These are phyloP conservation scores for Hypotaenidia okinawae DNA, from an alignment of 2,797 vertebrate genomes.

Conservation along the genomic window DNA sequence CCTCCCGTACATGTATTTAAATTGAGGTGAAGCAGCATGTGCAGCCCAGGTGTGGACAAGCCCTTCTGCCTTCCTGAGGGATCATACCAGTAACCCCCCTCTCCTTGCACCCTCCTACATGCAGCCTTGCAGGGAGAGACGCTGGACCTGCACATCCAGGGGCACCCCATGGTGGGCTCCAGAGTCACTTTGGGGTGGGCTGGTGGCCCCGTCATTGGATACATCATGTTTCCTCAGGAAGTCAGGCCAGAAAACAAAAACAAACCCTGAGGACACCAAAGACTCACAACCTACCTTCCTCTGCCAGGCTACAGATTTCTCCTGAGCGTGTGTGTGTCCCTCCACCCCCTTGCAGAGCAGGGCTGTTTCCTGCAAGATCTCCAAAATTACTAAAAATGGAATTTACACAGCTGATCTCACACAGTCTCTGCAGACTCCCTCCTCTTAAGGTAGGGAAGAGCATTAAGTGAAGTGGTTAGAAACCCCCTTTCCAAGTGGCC, in stretches of 20 bases:
- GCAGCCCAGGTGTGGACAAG: not conserved
- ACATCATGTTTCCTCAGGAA: conserved; percentile 42
- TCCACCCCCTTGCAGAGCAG: not conserved
- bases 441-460: not conserved
- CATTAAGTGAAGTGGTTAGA: not conserved
- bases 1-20: not conserved
- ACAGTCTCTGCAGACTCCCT: fast-evolving
- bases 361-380: not conserved
- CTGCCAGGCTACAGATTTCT: not conserved
- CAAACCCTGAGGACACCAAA: not conserved
- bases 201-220: not conserved
- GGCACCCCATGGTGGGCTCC: not conserved
- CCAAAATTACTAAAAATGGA: not conserved
- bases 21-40: not conserved
- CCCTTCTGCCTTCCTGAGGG: not conserved
- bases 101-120: not conserved
- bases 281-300: not conserved
- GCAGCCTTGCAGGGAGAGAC: not conserved
- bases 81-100: not conserved
- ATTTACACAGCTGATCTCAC: not conserved
- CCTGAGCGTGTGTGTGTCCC: not conserved
- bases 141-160: too few species aligned
- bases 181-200: not conserved
- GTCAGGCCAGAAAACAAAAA: conserved; percentile 21
- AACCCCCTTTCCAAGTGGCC: not conserved